phyloP scores from a whole-genome alignment of 2,888 invertebrate genomes.

The Augochlorella aurata region DNA sequence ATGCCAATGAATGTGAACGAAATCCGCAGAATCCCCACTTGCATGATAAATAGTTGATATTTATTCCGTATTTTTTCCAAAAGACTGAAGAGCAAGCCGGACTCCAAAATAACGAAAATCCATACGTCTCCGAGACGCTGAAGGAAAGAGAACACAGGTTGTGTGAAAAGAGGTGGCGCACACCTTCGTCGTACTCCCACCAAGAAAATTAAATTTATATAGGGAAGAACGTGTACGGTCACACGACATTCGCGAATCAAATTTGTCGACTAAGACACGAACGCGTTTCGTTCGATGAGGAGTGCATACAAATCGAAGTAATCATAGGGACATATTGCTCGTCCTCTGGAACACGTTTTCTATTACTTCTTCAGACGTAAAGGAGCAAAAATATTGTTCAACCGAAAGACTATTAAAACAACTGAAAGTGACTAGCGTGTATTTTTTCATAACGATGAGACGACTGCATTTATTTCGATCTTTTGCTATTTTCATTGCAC shows the following conservation, averaged over 20 bases:
- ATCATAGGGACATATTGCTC: neutral
- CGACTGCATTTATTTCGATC: too few species aligned
- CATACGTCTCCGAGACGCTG: neutral
- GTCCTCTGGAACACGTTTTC: too few species aligned
- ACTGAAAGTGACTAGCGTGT: too few species aligned
- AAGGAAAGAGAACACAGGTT: slow-evolving; percentile 4
- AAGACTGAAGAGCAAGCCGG: neutral
- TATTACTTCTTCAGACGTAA: neutral
- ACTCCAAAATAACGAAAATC: neutral
- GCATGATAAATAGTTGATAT: neutral
- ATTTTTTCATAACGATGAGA: too few species aligned
- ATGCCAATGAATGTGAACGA: neutral
- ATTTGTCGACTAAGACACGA: neutral
- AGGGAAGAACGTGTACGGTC: slow-evolving; percentile 22
- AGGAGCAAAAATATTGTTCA: neutral
- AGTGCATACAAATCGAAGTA: neutral
- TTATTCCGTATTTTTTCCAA: neutral
- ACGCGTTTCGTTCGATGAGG: slow-evolving; percentile 12
- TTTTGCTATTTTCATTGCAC: too few species aligned
- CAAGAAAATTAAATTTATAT: slow-evolving; percentile 51
- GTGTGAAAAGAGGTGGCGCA: slow-evolving; percentile 17
- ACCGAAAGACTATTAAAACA: too few species aligned
- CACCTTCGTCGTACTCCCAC: slow-evolving; percentile 16
- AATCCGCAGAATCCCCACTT: neutral
- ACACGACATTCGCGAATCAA: neutral